Percentiles rank a stretch among this genome's conserved stretches.
Conservation (phyloP, 2,113 vertebrate species). For the Phaethornis superciliosus region DNA sequence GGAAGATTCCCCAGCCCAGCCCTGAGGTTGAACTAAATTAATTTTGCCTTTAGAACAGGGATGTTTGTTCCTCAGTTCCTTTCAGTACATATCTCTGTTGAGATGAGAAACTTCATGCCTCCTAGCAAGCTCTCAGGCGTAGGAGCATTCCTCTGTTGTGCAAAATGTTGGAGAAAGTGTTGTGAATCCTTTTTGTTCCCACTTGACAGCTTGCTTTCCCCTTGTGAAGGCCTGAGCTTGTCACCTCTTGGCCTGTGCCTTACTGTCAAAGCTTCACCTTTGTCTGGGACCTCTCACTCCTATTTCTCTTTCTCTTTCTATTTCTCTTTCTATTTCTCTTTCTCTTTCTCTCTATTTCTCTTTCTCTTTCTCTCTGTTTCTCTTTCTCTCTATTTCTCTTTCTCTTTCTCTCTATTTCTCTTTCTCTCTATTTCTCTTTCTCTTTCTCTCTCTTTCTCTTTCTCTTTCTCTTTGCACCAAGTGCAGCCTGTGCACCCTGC, state of each 20-base stretch:
- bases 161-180: background rate
- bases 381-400: too few relatives aligned
- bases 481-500: background rate
- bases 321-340: too few relatives aligned
- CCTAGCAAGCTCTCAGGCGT: background rate
- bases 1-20: background rate
- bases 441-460: too few relatives aligned
- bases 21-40: background rate
- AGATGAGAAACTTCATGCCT: background rate
- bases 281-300: background rate
- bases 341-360: too few relatives aligned
- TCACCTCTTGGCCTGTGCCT: background rate
- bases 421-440: too few relatives aligned
- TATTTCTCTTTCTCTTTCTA: too few relatives aligned
- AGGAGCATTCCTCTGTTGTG: background rate
- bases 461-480: too few relatives aligned
- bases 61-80: background rate
- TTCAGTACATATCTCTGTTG: background rate
- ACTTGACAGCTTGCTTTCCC: background rate
- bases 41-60: background rate
- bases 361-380: too few relatives aligned
- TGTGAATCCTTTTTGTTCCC: background rate
- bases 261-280: background rate
- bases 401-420: too few relatives aligned
- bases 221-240: background rate